Evolutionary conservation across 2,797 vertebrate species (phyloP), one percentile per base, ranked within the genome.

Genomic region (Calcarius lapponicus): DNA sequence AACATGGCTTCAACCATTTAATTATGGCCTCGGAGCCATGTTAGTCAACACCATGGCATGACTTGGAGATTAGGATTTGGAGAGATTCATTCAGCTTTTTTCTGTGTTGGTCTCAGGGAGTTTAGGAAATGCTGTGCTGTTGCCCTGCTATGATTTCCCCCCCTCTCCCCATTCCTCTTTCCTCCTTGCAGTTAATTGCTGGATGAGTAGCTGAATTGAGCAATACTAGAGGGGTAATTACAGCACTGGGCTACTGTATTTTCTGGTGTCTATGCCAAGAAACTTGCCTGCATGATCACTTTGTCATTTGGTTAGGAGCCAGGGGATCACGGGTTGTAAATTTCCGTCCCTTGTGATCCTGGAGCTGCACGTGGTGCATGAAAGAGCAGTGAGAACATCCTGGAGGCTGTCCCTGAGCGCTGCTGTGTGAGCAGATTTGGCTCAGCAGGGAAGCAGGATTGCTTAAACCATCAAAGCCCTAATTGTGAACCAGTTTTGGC

Each of bases 81-180:
- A n/a, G 42, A 42, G 57, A 36, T 47, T 62, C 6, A 32, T 45
- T 75, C 38, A 43, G 18, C 18, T 51, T 36, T 51, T 51, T 24
- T 7, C 15, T 67, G 12, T 60, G 4, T 36, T 67, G 22, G 3
- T 67, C 28, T 76, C n/a, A 20, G 62, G 24, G 50, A 75, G 50
- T 26, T 71, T 17, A 16, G 57, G 34, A 14, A 38, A 13, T 56
- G 50, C 34, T 81, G 48, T 25, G 48, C 32, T 53, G 0, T 58
- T 69, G 58, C 9, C 25, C 16, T 67, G 20, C 78, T 74, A 0
- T 53, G 7, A 18, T 13, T 34, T 13, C 14, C 13, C 18, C 11
- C 4, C 1, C 3, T 0, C 3, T 29, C 9, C 7, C 11, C 3
- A 3, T 18, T 24, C 8, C 8, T 14, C 31, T 31, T 70, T 36